Conservation (phyloP, 2,888 invertebrate species). For the Horisme vitalbata region DNA sequence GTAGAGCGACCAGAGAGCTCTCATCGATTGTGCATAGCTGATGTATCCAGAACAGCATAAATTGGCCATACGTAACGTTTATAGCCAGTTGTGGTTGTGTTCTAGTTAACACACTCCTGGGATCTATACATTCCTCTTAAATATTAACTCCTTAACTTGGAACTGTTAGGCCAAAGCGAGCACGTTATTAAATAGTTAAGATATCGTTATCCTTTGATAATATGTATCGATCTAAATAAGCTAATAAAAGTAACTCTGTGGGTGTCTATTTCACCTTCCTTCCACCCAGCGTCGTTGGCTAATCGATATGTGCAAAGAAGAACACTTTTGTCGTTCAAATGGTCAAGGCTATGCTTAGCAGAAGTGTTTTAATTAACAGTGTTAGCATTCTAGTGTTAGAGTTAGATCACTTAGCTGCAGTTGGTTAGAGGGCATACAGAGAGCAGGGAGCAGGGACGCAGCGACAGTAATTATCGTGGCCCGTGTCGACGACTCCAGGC, state of each 20-base stretch:
- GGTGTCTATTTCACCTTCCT: conserved; percentile 13
- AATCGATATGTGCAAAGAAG: background rate
- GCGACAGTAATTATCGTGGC: conserved; percentile 78
- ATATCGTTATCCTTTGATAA: conserved; percentile 55
- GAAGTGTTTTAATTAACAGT: conserved; percentile 51
- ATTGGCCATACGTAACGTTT: conserved; percentile 38
- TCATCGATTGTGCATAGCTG: conserved; percentile 18
- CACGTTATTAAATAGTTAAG: conserved; percentile 54
- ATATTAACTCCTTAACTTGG: conserved; percentile 49
- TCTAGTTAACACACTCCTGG: conserved; percentile 44
- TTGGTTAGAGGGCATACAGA: conserved; percentile 47
- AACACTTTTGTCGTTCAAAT: conserved; percentile 21
- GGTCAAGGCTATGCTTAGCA: conserved; percentile 33
- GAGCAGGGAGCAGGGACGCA: conserved; percentile 60
- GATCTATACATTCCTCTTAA: conserved; percentile 40
- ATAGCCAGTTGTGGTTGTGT: conserved; percentile 39
- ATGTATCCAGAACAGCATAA: conserved; percentile 38
- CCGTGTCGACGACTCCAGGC: conserved; percentile 76
- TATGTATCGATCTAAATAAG: conserved; percentile 42
- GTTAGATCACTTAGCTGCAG: conserved; percentile 40
- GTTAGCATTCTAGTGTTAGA: conserved; percentile 39
- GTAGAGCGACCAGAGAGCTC: conserved; percentile 15
- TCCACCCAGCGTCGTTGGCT: background rate
- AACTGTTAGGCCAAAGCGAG: conserved; percentile 47
- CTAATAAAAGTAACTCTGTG: conserved; percentile 26